Conservation (phyloP, 1,140 invertebrate genomes). For the Meloidogyne chitwoodi region DNA sequence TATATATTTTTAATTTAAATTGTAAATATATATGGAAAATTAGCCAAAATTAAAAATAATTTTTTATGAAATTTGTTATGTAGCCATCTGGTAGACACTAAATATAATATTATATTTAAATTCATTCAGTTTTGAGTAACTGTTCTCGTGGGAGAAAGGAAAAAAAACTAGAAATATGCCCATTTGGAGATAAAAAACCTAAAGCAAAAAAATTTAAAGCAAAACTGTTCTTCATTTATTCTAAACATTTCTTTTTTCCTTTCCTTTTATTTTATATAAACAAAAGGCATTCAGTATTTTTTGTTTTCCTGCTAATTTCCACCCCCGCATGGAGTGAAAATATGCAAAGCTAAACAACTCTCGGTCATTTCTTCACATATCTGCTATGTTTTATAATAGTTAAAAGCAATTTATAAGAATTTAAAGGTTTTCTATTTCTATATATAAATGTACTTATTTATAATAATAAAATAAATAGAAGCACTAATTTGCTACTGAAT, state of each 20-base stretch:
- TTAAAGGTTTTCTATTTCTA: too few species aligned
- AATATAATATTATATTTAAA: too few species aligned
- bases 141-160: neutral
- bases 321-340: neutral
- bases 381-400: neutral
- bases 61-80: neutral
- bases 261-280: neutral
- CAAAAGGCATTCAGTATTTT: neutral
- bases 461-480: neutral
- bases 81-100: neutral
- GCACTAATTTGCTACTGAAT: neutral
- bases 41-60: neutral
- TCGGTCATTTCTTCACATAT: neutral
- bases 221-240: neutral
- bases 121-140: neutral
- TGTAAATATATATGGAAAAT: neutral
- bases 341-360: neutral
- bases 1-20: neutral
- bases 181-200: neutral
- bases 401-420: neutral
- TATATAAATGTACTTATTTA: too few species aligned
- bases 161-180: neutral
- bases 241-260: neutral
- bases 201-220: neutral
- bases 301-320: neutral